phyloP scores from a whole-genome alignment of 1,140 invertebrate genomes.

The Drosophila saltans region DNA sequence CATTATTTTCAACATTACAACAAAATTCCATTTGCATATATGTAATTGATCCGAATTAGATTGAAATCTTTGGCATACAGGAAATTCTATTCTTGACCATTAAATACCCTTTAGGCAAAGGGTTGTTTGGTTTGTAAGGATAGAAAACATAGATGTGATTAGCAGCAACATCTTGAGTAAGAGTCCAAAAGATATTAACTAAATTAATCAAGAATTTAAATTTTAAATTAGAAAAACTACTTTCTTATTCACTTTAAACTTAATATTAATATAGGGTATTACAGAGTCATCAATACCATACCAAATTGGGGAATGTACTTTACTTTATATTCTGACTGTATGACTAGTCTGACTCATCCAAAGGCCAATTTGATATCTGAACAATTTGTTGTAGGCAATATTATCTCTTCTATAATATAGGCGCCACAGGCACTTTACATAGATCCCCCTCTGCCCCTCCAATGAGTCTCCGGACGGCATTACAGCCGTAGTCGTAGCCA shows the following conservation, averaged over 20 bases:
- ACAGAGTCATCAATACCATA: neutral
- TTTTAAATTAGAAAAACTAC: too few relatives aligned
- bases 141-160: too few relatives aligned
- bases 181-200: too few relatives aligned
- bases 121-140: neutral
- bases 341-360: neutral
- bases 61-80: neutral
- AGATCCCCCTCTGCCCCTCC: slow-evolving; percentile 68
- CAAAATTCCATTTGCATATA: slow-evolving; percentile 10
- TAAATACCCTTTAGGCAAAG: neutral
- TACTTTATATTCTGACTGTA: neutral
- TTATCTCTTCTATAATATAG: slow-evolving; percentile 72
- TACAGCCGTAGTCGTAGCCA: slow-evolving; percentile 31
- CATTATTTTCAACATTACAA: slow-evolving; percentile 3
- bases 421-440: slow-evolving; percentile 74
- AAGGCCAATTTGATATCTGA: slow-evolving; percentile 56
- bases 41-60: slow-evolving; percentile 7
- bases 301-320: neutral
- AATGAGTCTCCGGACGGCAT: slow-evolving; percentile 49
- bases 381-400: slow-evolving; percentile 59
- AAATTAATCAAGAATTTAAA: too few relatives aligned
- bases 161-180: too few relatives aligned
- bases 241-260: too few relatives aligned
- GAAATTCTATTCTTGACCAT: neutral
- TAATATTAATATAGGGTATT: neutral